These are phyloP conservation scores for Metacarcinus magister DNA, from an alignment of 2,888 invertebrate genomes.

Conservation along the genomic window DNA sequence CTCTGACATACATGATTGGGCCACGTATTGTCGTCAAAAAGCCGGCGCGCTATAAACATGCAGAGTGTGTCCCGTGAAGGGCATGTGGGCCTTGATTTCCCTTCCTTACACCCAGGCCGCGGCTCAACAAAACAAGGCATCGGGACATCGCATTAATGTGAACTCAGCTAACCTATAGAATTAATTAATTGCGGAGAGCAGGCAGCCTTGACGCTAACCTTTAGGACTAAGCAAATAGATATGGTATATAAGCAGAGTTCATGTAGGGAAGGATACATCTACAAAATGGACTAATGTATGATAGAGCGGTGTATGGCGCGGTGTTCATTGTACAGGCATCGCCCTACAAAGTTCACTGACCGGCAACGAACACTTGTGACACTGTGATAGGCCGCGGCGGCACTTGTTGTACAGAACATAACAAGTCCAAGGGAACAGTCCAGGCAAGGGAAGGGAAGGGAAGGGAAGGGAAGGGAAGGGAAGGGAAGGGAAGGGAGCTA, in stretches of 20 bases:
- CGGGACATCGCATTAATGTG: neutral
- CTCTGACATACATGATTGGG: neutral
- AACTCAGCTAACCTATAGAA: neutral
- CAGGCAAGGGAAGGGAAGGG: too few species aligned
- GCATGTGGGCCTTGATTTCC: neutral
- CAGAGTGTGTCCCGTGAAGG: neutral
- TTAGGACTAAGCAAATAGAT: neutral
- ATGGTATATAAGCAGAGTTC: neutral
- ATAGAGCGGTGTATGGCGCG: neutral
- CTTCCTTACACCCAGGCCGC: neutral
- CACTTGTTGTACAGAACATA: neutral
- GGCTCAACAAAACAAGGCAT: neutral
- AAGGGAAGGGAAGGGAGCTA: neutral
- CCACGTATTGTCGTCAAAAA: neutral
- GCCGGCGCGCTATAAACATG: neutral
- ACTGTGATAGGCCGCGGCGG: constrained; percentile 17
- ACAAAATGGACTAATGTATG: neutral
- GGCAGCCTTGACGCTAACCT: neutral
- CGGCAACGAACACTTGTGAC: neutral
- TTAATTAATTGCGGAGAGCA: neutral
- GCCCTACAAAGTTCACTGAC: constrained; percentile 1
- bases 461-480: too few species aligned
- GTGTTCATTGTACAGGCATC: neutral
- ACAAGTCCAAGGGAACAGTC: neutral
- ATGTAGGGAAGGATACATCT: neutral